phyloP scores from a whole-genome alignment of 2,113 vertebrate species.

The Triplophysa tibetana region DNA sequence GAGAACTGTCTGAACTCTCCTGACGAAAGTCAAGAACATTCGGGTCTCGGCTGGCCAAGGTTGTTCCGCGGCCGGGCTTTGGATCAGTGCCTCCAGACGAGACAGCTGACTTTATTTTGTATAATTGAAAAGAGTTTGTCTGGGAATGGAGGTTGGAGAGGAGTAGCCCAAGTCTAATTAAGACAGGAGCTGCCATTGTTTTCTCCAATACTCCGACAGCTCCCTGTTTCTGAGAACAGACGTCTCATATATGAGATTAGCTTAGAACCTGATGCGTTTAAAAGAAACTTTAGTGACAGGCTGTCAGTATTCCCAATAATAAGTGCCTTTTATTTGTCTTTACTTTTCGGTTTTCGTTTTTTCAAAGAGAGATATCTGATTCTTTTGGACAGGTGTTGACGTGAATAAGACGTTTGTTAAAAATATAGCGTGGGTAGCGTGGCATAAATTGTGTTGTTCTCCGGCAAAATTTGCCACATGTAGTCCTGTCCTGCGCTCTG shows the following conservation, averaged over 20 bases:
- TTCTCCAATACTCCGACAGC: slow-evolving; percentile 34
- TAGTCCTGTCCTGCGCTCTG: neutral
- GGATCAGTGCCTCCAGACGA: slow-evolving; percentile 38
- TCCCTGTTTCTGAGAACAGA: slow-evolving; percentile 20
- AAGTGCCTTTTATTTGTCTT: neutral
- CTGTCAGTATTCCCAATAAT: slow-evolving; percentile 10
- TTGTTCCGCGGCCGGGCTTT: slow-evolving; percentile 29
- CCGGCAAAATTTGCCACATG: neutral
- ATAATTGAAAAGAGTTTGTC: slow-evolving; percentile 45
- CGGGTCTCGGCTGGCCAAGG: slow-evolving; percentile 34
- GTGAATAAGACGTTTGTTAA: slow-evolving; percentile 5
- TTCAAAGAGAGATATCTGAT: neutral
- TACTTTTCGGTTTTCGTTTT: slow-evolving; percentile 9
- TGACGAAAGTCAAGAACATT: slow-evolving; percentile 25
- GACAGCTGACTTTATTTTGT: slow-evolving; percentile 31
- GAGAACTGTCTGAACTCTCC: neutral
- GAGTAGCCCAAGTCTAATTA: slow-evolving; percentile 40
- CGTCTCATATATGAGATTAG: slow-evolving; percentile 24
- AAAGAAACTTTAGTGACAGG: neutral
- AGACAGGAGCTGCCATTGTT: slow-evolving; percentile 27
- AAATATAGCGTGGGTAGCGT: slow-evolving; percentile 6
- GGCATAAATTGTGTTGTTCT: slow-evolving; percentile 16
- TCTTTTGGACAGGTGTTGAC: slow-evolving; percentile 4
- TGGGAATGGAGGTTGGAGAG: slow-evolving; percentile 25
- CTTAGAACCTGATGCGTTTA: neutral